These are phyloP conservation scores for Papilio xuthus DNA, from an alignment of 1,140 invertebrate genomes.

Conservation along the genomic window DNA sequence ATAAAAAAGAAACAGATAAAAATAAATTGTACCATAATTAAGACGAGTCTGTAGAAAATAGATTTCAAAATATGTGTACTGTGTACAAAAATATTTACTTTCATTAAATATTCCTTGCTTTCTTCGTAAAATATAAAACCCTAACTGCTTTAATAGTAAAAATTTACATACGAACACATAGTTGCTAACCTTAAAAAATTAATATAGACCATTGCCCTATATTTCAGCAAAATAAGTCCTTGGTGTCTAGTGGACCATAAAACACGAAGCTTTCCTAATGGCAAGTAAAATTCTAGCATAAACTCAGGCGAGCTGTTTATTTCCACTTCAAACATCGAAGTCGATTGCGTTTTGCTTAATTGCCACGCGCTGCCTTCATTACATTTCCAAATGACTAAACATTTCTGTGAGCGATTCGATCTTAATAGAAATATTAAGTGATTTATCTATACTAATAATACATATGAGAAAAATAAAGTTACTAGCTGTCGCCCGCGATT, in stretches of 20 bases:
- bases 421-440: neutral
- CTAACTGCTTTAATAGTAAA: no score
- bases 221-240: neutral
- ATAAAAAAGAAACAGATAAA: no score
- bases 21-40: no score
- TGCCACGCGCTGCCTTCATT: conserved; percentile 32
- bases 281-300: conserved; percentile 21
- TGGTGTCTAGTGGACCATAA: neutral
- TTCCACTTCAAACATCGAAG: conserved; percentile 30
- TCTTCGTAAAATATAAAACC: neutral
- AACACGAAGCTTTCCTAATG: neutral
- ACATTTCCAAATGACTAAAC: conserved; percentile 3
- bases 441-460: neutral
- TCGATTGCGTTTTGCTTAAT: conserved; percentile 33
- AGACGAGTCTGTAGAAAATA: no score
- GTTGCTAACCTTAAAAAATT: neutral
- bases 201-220: neutral
- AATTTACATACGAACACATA: no score
- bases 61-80: no score
- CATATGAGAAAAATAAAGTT: neutral
- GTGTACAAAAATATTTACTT: neutral
- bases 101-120: neutral
- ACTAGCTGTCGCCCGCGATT: no score
- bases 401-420: conserved; percentile 1
- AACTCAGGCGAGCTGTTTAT: conserved; percentile 25